Conservation (phyloP, 2,888 invertebrate genomes). For the Molanna angustata region DNA sequence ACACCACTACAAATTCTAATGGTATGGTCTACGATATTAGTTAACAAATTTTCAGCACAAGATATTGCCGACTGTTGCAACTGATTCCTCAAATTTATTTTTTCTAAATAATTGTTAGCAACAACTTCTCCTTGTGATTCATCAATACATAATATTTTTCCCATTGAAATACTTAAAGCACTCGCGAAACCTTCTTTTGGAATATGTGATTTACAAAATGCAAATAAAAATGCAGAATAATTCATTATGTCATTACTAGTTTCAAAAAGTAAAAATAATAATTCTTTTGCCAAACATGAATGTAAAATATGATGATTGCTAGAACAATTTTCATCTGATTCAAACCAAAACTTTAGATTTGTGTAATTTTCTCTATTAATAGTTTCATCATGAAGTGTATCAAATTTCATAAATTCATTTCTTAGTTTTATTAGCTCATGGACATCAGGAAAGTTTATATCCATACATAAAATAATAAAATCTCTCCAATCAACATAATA, state of each 20-base stretch:
- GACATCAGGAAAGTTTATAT: constrained; percentile 54
- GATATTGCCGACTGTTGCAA: constrained; percentile 44
- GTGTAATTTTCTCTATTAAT: constrained; percentile 43
- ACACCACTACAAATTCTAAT: constrained; percentile 14
- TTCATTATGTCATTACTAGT: constrained; percentile 50
- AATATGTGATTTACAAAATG: constrained; percentile 59
- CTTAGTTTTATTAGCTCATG: constrained; percentile 54
- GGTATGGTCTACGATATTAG: constrained; percentile 37
- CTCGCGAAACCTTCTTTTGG: constrained; percentile 56
- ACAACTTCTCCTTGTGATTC: constrained; percentile 50
- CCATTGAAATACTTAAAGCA: constrained; percentile 56
- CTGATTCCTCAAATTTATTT: constrained; percentile 45
- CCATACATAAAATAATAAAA: constrained; percentile 60
- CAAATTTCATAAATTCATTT: constrained; percentile 48
- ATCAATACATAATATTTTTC: constrained; percentile 52
- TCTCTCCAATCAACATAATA: constrained; percentile 64
- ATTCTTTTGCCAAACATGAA: constrained; percentile 49
- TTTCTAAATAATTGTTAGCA: constrained; percentile 44
- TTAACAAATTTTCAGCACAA: constrained; percentile 43
- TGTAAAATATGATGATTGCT: constrained; percentile 36
- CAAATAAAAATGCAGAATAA: constrained; percentile 61
- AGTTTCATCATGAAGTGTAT: constrained; percentile 45
- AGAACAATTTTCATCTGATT: constrained; percentile 38
- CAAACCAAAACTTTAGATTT: constrained; percentile 44
- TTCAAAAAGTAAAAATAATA: constrained; percentile 58